Base-by-base conservation (phyloP, 2,888 invertebrate species). In the Myathropa florea region DNA sequence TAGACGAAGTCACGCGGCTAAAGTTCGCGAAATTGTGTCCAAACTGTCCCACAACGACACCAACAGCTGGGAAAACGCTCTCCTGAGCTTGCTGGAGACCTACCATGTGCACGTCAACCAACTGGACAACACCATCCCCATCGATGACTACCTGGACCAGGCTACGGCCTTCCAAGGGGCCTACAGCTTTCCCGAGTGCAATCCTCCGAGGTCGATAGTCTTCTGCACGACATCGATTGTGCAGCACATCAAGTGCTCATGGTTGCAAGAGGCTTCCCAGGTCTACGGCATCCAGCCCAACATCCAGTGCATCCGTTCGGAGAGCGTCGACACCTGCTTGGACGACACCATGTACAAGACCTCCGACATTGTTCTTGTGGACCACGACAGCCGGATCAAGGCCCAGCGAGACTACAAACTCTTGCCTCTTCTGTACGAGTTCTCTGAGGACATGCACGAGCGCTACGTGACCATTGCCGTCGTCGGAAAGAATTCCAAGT, bases 201-300 rank as follows among this genome's bases (percentile, higher is more conserved):
- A 95, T 90, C 95, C 95, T 0, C 95, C 96, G 0, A 93, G 96
- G 60, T 94, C 94, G 53, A 94, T 95, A 79, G 93, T 93, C 0
- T 91, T 95, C 63, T 97, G 97, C 90, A 95, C 96, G 0, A 95
- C 95, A 0, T 95, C 96, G 0, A 93, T 95, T 14, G 92, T 95
- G 0, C 96, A 96, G 89, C 94, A 94, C 83, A 94, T 95, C 67
- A 98, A 98, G 90, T 98, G 98, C 91, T 94, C 95, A 0, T 96
- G 96, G 95, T 91, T 97, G 89, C 94, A 95, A 80, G 96, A 96
- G 88, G 96, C 96, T 0, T 95, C 96, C 0, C 94, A 95, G 0
- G 96, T 96, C 3, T 95, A 96, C 89, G 96, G 97, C 0, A 93
- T 97, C 0, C 94, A 96, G 85, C 98, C 98, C 0, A 95, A 95